These are phyloP conservation scores for Rhinoraja longicauda DNA, from an alignment of 2,797 vertebrate genomes.

Conservation along the genomic window DNA sequence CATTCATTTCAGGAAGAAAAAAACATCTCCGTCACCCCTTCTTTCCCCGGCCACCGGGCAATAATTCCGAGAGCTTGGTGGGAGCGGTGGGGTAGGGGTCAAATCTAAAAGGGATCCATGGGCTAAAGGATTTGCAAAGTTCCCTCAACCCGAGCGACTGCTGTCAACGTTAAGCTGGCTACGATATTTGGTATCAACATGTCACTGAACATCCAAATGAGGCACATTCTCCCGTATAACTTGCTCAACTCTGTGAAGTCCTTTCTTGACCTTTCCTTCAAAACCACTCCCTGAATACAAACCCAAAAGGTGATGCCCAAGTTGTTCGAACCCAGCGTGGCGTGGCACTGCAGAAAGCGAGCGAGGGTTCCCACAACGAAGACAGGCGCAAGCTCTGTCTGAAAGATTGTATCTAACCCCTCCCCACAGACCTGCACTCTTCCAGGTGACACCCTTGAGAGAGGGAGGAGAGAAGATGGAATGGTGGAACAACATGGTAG, in stretches of 20 bases:
- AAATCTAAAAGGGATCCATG: neutral
- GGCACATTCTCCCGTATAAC: neutral
- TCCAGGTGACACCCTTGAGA: neutral
- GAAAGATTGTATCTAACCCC: too few relatives aligned
- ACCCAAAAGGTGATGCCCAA: constrained; percentile 44
- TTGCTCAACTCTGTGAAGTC: neutral
- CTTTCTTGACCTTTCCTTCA: constrained; percentile 37
- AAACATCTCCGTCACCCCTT: neutral
- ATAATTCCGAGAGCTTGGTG: too few relatives aligned
- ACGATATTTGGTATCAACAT: constrained; percentile 19
- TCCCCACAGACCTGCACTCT: neutral
- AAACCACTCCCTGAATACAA: constrained; percentile 42
- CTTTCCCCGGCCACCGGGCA: too few relatives aligned
- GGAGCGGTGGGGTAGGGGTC: neutral
- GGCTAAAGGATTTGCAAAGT: neutral
- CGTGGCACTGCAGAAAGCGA: too few relatives aligned
- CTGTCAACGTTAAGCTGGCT: neutral
- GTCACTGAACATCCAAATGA: neutral
- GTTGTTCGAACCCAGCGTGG: too few relatives aligned
- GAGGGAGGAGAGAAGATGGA: neutral
- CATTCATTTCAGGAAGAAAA: constrained; percentile 22
- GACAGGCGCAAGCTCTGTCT: neutral
- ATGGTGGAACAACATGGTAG: neutral
- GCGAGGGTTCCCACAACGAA: too few relatives aligned
- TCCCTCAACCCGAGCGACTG: neutral